Conservation (phyloP, 1,140 invertebrate species). For the Ylistrum balloti region DNA sequence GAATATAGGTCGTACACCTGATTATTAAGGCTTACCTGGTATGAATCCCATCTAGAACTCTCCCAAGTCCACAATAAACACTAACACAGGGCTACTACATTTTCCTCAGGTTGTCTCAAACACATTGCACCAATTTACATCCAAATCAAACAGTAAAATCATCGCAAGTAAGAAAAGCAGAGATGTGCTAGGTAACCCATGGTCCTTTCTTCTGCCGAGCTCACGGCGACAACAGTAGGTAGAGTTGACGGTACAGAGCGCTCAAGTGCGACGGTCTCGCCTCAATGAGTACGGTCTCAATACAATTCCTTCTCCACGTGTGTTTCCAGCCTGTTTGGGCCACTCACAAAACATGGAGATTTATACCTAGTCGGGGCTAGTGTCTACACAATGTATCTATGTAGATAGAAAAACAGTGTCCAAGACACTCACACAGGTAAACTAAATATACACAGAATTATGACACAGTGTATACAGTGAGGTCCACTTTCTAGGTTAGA, state of each 20-base stretch:
- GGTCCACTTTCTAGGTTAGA: background rate
- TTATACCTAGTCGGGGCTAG: background rate
- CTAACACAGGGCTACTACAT: slow-evolving; percentile 6
- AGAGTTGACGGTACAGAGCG: slow-evolving; percentile 37
- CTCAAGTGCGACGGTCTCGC: slow-evolving; percentile 21
- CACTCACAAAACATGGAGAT: slow-evolving; percentile 31
- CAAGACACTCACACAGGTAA: background rate
- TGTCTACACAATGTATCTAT: background rate
- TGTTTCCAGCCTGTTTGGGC: slow-evolving; percentile 30
- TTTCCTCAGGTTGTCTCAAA: background rate
- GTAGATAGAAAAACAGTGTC: background rate
- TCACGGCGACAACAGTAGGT: background rate
- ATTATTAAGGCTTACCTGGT: background rate
- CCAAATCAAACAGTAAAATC: slow-evolving; percentile 5
- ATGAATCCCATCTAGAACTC: background rate
- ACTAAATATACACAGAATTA: background rate
- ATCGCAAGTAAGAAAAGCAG: background rate
- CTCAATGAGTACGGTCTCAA: slow-evolving; percentile 4
- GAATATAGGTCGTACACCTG: background rate
- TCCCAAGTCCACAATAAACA: slow-evolving; percentile 4
- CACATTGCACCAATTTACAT: background rate
- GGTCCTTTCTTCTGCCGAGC: slow-evolving; percentile 30
- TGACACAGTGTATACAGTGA: background rate
- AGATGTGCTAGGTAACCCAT: slow-evolving; percentile 11
- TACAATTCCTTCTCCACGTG: slow-evolving; percentile 32